phyloP scores from a whole-genome alignment of 2,113 vertebrate genomes.

The Stigmatopora argus region DNA sequence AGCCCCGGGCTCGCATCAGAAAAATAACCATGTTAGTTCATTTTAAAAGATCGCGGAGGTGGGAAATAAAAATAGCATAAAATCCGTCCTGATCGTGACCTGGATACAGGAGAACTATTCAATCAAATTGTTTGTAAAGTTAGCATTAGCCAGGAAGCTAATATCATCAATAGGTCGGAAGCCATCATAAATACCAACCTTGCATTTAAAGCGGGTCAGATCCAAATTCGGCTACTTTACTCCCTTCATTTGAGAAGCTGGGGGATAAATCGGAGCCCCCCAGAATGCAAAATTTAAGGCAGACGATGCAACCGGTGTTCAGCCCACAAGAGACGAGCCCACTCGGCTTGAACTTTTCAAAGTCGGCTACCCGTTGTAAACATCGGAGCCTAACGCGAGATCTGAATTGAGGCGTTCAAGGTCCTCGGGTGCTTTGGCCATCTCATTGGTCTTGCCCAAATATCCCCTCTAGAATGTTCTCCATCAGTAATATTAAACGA shows the following conservation, averaged over 20 bases:
- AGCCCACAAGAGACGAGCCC: background rate
- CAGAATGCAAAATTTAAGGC: background rate
- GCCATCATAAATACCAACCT: conserved; percentile 28
- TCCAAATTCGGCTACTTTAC: conserved; percentile 4
- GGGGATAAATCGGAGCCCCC: background rate
- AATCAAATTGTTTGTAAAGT: background rate
- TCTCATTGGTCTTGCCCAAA: background rate
- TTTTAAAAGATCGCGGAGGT: background rate
- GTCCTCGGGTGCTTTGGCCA: background rate
- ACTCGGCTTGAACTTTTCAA: conserved; percentile 28
- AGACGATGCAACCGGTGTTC: background rate
- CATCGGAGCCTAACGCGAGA: conserved; percentile 64
- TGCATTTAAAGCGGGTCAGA: background rate
- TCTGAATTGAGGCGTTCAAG: conserved; percentile 11
- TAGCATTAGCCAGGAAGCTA: background rate
- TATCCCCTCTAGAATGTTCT: background rate
- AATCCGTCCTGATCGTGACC: background rate
- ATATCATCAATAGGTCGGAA: conserved; percentile 12
- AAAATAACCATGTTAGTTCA: conserved; percentile 10
- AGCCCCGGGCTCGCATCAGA: conserved; percentile 13
- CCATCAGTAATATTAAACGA: no score
- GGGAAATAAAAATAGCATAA: background rate
- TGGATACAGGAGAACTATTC: background rate
- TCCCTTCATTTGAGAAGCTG: background rate
- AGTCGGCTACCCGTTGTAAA: conserved; percentile 68